A percentile compares a stretch with the other conserved stretches of the same genome.
Conservation (phyloP, 2,797 vertebrate species). For the Artibeus lituratus region DNA sequence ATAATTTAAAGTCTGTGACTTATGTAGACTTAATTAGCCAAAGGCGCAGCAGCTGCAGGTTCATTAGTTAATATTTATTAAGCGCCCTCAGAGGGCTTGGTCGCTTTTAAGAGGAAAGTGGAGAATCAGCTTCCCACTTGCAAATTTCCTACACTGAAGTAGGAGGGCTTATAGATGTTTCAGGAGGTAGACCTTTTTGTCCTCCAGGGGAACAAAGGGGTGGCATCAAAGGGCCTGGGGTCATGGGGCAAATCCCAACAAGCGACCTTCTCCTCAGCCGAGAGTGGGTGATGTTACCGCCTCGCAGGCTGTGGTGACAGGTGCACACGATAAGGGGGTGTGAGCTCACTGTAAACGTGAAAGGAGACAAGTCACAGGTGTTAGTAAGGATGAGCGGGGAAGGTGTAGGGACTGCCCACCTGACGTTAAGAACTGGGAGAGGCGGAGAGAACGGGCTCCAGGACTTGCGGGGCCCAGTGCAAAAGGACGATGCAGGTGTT, state of each 20-base stretch:
- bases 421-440: background rate
- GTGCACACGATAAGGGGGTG: background rate
- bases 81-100: background rate
- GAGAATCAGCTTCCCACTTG: background rate
- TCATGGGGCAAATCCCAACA: background rate
- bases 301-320: background rate
- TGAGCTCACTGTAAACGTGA: background rate
- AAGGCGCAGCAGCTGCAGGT: conserved; percentile 57
- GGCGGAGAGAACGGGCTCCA: accelerated
- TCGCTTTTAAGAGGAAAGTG: background rate
- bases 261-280: background rate
- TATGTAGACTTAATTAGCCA: conserved; percentile 71
- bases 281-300: background rate
- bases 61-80: conserved; percentile 48
- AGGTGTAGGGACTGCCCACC: background rate
- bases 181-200: background rate
- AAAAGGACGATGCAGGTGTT: background rate
- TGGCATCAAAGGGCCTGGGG: background rate
- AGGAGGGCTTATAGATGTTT: background rate
- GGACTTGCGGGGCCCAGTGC: background rate
- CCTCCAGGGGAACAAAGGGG: background rate
- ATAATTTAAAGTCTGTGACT: conserved; percentile 72
- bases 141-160: background rate
- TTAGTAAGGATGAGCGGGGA: background rate
- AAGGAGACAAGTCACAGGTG: background rate